A percentile compares a stretch with the other conserved stretches of the same genome.
These are phyloP conservation scores for Trissolcus japonicus DNA, from an alignment of 2,888 invertebrate species.

Conservation along the genomic window DNA sequence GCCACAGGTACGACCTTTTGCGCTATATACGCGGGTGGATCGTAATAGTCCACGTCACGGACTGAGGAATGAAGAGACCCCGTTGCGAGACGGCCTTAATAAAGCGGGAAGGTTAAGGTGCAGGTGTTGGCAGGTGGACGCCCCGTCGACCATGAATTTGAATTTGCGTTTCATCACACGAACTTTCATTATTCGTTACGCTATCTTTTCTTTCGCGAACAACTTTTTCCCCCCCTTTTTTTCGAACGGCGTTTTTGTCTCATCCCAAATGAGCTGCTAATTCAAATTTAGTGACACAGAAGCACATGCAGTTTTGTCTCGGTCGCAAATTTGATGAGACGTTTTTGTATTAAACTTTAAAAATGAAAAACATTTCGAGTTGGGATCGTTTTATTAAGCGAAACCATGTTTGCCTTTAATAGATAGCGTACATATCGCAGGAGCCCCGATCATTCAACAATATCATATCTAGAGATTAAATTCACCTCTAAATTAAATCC, in stretches of 20 bases:
- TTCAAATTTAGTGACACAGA: background rate
- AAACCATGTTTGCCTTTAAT: too few species aligned
- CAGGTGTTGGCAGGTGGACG: slow-evolving; percentile 62
- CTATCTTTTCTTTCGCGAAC: slow-evolving; percentile 48
- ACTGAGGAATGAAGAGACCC: slow-evolving; percentile 56
- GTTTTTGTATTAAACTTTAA: too few species aligned
- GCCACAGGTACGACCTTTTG: slow-evolving; percentile 53
- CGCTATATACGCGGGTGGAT: slow-evolving; percentile 61
- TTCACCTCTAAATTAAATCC: too few species aligned
- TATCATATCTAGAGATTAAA: too few species aligned
- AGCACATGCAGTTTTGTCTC: background rate
- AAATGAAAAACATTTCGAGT: too few species aligned
- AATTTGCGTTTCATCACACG: slow-evolving; percentile 63
- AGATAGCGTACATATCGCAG: too few species aligned
- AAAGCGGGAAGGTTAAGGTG: slow-evolving; percentile 63
- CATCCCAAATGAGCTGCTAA: slow-evolving; percentile 1
- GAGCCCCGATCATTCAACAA: too few species aligned
- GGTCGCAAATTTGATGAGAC: too few species aligned
- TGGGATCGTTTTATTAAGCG: too few species aligned
- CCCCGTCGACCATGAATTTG: slow-evolving; percentile 66
- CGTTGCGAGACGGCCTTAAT: slow-evolving; percentile 62
- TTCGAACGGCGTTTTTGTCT: background rate
- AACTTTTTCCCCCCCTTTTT: slow-evolving; percentile 18
- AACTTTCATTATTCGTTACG: slow-evolving; percentile 64
- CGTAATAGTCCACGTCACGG: slow-evolving; percentile 56